Percentiles rank a stretch among this genome's conserved stretches.
phyloP scores from a whole-genome alignment of 2,797 vertebrate genomes.

The Acomys russatus region DNA sequence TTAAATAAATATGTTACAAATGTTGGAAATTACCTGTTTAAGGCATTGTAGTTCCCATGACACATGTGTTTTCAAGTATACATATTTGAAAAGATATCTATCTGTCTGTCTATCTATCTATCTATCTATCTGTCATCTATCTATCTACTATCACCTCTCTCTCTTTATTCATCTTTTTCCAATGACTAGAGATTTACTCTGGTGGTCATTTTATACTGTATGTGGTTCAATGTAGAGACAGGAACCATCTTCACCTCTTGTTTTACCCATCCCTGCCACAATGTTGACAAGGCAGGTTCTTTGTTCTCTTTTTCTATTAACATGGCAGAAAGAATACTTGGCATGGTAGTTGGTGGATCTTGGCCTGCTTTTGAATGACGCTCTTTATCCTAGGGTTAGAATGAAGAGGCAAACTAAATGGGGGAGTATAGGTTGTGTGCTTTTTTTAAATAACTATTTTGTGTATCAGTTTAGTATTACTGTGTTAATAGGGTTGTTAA shows the following conservation, averaged over 20 bases:
- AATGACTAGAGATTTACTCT: background rate
- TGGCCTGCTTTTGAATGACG: background rate
- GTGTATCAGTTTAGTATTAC: background rate
- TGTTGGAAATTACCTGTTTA: background rate
- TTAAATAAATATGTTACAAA: background rate
- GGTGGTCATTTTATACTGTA: background rate
- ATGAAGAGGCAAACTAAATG: background rate
- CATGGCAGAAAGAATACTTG: background rate
- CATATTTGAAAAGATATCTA: background rate
- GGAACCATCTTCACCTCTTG: background rate
- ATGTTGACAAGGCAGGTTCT: background rate
- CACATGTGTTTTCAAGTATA: background rate
- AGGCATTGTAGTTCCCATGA: background rate
- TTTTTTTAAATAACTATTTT: background rate
- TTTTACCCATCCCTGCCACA: background rate
- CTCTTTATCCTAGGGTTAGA: background rate
- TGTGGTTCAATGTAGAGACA: background rate
- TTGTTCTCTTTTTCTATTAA: background rate
- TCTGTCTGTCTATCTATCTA: too few species aligned
- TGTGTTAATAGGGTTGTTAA: background rate
- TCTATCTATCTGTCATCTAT: too few species aligned
- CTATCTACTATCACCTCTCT: too few species aligned
- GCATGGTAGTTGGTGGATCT: background rate
- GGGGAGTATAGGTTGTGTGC: background rate
- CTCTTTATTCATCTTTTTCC: background rate